Conservation (phyloP, 2,113 vertebrate genomes). For the Paramormyrops kingsleyae region DNA sequence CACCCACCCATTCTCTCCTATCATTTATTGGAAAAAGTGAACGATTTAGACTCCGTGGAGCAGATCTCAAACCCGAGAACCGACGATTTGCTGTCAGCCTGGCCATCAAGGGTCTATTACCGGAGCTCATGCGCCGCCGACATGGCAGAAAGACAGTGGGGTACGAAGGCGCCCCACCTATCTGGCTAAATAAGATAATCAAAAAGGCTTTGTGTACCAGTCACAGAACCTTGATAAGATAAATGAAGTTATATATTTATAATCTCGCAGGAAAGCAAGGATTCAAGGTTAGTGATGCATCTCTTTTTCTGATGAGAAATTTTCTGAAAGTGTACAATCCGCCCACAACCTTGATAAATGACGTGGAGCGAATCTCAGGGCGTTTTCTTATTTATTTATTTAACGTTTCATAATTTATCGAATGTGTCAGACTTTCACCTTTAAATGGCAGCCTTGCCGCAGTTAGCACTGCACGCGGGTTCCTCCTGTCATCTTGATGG, state of each 20-base stretch:
- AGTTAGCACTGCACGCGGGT: not conserved
- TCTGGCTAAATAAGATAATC: not conserved
- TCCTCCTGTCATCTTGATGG: not conserved
- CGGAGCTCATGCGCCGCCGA: not conserved
- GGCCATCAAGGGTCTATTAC: not conserved
- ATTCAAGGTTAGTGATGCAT: not conserved
- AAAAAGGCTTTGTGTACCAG: not conserved
- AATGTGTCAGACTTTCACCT: not conserved
- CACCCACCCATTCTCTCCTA: not conserved
- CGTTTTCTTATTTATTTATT: not conserved
- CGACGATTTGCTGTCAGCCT: not conserved
- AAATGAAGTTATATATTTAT: not conserved
- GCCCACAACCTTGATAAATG: not conserved
- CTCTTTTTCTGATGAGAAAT: not conserved
- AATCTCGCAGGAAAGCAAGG: not conserved
- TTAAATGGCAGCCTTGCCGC: not conserved
- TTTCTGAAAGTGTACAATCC: not conserved
- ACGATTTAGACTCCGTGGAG: not conserved
- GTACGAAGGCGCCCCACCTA: too few species aligned
- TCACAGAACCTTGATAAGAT: not conserved
- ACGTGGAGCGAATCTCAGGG: not conserved
- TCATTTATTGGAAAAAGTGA: constrained; percentile 3
- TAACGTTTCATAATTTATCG: not conserved
- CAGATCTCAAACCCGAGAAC: not conserved
- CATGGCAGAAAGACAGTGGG: not conserved